phyloP scores from a whole-genome alignment of 2,888 invertebrate genomes.

The Incurvaria masculella region DNA sequence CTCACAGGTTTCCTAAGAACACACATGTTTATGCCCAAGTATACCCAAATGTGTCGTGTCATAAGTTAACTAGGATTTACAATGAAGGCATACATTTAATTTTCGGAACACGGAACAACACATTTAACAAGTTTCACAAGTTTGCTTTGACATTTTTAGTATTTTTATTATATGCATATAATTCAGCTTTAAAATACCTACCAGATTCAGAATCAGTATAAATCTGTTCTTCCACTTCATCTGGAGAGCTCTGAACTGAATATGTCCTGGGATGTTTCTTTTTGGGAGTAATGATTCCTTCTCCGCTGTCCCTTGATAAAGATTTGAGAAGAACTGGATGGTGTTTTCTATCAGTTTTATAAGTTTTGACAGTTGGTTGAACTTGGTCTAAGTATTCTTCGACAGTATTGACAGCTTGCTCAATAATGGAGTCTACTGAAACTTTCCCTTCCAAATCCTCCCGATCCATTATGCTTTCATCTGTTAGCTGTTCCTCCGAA shows the following conservation, averaged over 20 bases:
- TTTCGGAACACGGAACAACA: neutral
- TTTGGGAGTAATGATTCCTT: conserved; percentile 46
- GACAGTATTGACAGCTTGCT: conserved; percentile 44
- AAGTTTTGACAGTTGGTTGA: conserved; percentile 30
- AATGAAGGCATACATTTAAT: conserved; percentile 4
- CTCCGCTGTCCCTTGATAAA: conserved; percentile 47
- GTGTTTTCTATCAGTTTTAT: conserved; percentile 32
- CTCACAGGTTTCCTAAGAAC: too few species aligned
- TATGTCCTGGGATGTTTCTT: conserved; percentile 48
- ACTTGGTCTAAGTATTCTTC: conserved; percentile 36
- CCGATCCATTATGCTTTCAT: neutral
- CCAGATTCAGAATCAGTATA: conserved; percentile 54
- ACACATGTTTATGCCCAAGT: too few species aligned
- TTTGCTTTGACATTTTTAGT: neutral
- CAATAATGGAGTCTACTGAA: conserved; percentile 48
- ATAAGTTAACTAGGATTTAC: too few species aligned
- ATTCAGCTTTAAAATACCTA: conserved; percentile 17
- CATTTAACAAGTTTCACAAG: neutral
- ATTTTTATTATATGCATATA: neutral
- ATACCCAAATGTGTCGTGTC: too few species aligned
- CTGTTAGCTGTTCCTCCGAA: conserved; percentile 31
- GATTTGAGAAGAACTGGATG: conserved; percentile 41
- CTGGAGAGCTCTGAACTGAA: conserved; percentile 52
- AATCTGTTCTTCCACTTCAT: conserved; percentile 53
- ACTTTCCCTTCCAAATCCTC: conserved; percentile 35